phyloP scores from a whole-genome alignment of 2,797 vertebrate genomes.

The Tokudaia muenninki region DNA sequence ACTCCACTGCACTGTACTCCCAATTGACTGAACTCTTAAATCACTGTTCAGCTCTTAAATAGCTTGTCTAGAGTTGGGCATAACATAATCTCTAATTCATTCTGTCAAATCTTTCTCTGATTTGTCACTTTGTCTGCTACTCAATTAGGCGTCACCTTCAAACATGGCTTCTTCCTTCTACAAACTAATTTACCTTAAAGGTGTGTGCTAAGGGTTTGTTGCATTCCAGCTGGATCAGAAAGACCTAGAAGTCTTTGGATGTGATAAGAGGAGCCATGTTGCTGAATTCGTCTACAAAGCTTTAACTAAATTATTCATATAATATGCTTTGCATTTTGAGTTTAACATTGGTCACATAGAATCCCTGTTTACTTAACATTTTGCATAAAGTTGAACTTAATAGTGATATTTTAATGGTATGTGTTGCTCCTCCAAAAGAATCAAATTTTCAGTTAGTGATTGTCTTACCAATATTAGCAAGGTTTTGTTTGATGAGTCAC shows the following conservation, averaged over 20 bases:
- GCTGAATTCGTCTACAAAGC: background rate
- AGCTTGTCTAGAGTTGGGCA: background rate
- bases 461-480: constrained; percentile 27
- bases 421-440: constrained; percentile 4
- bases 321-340: constrained; percentile 7
- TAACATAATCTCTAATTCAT: background rate
- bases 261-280: background rate
- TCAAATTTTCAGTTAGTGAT: background rate
- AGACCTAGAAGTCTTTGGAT: background rate
- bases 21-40: background rate
- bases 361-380: background rate
- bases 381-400: background rate
- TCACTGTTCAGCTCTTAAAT: background rate
- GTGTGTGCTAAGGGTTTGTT: background rate
- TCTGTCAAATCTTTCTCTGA: background rate
- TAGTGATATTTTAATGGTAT: background rate
- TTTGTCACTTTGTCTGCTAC: background rate
- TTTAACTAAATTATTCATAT: background rate
- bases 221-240: background rate
- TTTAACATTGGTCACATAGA: constrained; percentile 36
- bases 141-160: background rate
- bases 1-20: background rate
- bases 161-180: background rate
- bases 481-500: background rate
- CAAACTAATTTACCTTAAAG: background rate